phyloP scores from a whole-genome alignment of 2,888 invertebrate genomes.

The Frankliniella intonsa region DNA sequence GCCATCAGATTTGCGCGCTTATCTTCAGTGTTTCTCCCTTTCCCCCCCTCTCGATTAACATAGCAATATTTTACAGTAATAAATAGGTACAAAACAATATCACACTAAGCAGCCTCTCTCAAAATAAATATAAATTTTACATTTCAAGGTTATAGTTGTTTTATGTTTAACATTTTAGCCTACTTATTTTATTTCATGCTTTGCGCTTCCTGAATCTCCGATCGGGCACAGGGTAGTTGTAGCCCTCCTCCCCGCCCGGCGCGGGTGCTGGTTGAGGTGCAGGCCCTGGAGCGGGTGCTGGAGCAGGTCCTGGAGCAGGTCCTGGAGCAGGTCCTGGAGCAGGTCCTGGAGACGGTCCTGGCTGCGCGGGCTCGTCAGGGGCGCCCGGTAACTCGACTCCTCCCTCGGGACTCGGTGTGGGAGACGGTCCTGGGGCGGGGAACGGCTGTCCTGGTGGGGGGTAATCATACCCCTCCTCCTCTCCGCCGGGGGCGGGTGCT shows the following conservation, averaged over 20 bases:
- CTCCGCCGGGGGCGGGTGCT: neutral
- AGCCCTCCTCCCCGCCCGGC: neutral
- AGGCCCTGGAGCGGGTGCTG: neutral
- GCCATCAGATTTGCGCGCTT: too few species aligned
- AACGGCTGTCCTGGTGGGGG: neutral
- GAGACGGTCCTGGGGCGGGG: neutral
- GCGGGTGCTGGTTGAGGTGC: neutral
- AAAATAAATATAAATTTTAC: neutral
- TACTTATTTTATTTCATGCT: neutral
- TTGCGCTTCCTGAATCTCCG: neutral
- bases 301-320: neutral
- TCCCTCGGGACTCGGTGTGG: neutral
- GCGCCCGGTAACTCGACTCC: neutral
- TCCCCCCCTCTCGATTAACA: too few species aligned
- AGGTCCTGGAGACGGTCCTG: neutral
- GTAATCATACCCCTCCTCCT: constrained; percentile 6
- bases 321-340: neutral
- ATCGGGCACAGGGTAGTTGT: neutral
- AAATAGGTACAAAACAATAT: neutral
- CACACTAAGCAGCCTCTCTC: neutral
- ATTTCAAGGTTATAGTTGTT: neutral
- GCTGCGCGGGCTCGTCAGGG: neutral
- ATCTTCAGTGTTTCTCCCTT: too few species aligned
- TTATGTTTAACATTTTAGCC: neutral
- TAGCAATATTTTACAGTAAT: neutral